A percentile compares a stretch with the other conserved stretches of the same genome.
Evolutionary conservation across 1,140 invertebrate genomes (phyloP).

Genomic region (Caerostris extrusa): DNA sequence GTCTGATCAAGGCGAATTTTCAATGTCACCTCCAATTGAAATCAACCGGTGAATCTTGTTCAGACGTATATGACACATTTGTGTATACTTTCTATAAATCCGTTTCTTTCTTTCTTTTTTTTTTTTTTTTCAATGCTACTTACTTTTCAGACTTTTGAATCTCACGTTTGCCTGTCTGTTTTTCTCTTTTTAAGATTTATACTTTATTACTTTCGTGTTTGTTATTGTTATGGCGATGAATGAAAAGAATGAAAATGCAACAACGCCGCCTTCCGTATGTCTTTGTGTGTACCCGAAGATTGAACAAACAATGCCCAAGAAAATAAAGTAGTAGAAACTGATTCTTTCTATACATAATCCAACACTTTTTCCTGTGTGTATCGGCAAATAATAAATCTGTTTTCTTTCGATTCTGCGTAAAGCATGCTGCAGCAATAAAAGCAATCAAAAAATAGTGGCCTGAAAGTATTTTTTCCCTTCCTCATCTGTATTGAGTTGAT

Average conservation of each 20-base stretch:
- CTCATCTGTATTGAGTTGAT: neutral
- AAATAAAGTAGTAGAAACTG: constrained; percentile 49
- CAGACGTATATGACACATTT: constrained; percentile 21
- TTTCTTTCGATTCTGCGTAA: constrained; percentile 40
- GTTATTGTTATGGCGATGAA: constrained; percentile 50
- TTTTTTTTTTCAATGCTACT: constrained; percentile 7
- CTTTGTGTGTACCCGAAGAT: constrained; percentile 34
- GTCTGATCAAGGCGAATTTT: neutral
- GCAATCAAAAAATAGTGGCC: constrained; percentile 13
- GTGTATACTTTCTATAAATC: constrained; percentile 38
- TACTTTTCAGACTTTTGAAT: constrained; percentile 52
- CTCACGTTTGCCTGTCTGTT: constrained; percentile 32
- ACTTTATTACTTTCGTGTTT: constrained; percentile 51
- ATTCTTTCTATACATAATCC: constrained; percentile 46
- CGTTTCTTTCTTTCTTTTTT: neutral
- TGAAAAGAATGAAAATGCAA: constrained; percentile 29
- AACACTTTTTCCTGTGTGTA: constrained; percentile 48
- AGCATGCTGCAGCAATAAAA: neutral
- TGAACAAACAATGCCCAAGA: constrained; percentile 59
- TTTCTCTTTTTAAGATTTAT: constrained; percentile 53
- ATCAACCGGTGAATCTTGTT: neutral
- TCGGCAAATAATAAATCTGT: constrained; percentile 72
- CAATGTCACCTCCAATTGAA: neutral
- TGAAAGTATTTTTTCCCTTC: constrained; percentile 10
- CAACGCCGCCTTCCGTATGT: neutral